Conservation (phyloP, 1,140 invertebrate species). For the Drosophila ananassae region DNA sequence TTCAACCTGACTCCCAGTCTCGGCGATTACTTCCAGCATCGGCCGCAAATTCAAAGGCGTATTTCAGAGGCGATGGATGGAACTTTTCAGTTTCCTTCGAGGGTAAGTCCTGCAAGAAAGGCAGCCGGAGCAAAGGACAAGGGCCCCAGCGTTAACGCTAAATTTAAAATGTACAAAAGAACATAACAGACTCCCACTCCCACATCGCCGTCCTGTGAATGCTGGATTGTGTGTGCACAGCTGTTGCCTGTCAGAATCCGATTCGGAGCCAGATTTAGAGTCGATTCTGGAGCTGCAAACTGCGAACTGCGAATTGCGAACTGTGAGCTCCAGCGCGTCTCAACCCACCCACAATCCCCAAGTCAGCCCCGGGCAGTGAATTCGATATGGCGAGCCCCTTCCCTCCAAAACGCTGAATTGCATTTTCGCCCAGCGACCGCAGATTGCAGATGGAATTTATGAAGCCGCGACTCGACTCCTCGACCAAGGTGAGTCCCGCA, state of each 20-base stretch:
- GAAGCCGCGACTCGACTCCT: constrained; percentile 13
- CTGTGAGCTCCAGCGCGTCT: constrained; percentile 1
- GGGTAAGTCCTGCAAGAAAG: constrained; percentile 44
- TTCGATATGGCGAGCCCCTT: constrained; percentile 48
- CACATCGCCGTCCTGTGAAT: constrained; percentile 2
- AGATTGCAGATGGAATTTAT: constrained; percentile 70
- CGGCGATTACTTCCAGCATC: constrained; percentile 60
- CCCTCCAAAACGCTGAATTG: constrained; percentile 58
- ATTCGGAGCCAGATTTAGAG: constrained; percentile 7
- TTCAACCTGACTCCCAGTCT: constrained; percentile 38
- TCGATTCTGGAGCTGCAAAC: not conserved
- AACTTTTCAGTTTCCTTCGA: constrained; percentile 68
- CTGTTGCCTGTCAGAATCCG: constrained; percentile 49
- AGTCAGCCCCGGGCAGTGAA: constrained; percentile 40
- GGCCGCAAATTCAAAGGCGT: constrained; percentile 31
- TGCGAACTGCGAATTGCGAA: too few species aligned
- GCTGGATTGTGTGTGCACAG: constrained; percentile 55
- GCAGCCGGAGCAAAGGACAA: constrained; percentile 10
- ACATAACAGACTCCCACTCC: constrained; percentile 1
- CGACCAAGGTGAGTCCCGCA: constrained; percentile 30
- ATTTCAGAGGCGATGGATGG: constrained; percentile 1
- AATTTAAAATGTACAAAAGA: constrained; percentile 68
- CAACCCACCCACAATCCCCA: constrained; percentile 43
- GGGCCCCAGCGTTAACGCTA: constrained; percentile 63
- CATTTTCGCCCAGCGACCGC: constrained; percentile 22